A percentile compares a stretch with the other conserved stretches of the same genome.
Conservation (phyloP, 2,797 vertebrate genomes). For the Centropyge bicolor region DNA sequence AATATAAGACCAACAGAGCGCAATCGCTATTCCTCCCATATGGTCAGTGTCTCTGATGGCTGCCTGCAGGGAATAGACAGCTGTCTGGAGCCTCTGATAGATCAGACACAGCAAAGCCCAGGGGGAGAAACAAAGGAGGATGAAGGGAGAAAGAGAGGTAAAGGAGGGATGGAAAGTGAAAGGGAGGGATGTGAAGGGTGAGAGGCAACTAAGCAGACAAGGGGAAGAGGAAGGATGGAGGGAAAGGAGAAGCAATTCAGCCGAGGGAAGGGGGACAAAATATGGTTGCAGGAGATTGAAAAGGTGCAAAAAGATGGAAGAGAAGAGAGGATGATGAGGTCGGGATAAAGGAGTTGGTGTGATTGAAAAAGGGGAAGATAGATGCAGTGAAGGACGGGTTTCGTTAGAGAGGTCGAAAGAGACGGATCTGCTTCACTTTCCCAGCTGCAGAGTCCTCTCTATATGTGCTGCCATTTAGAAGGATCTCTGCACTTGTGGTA, state of each 20-base stretch:
- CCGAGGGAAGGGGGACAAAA: slow-evolving; percentile 6
- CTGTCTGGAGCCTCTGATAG: slow-evolving; percentile 72
- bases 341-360: not conserved
- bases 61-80: slow-evolving; percentile 76
- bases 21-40: slow-evolving; percentile 71
- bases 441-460: slow-evolving; percentile 32
- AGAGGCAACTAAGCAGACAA: slow-evolving; percentile 55
- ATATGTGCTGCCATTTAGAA: slow-evolving; percentile 42
- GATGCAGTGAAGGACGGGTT: slow-evolving; percentile 18
- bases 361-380: not conserved
- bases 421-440: slow-evolving; percentile 36
- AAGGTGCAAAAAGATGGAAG: not conserved
- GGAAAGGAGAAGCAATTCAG: slow-evolving; percentile 2
- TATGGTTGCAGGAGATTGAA: not conserved
- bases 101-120: slow-evolving; percentile 70
- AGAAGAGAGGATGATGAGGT: slow-evolving; percentile 13
- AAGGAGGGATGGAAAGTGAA: slow-evolving; percentile 38
- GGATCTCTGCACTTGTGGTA: slow-evolving; percentile 26
- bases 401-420: slow-evolving; percentile 15
- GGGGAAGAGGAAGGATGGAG: slow-evolving; percentile 16
- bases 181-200: slow-evolving; percentile 40
- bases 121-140: slow-evolving; percentile 39
- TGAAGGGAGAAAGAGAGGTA: slow-evolving; percentile 17
- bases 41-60: slow-evolving; percentile 68
- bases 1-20: slow-evolving; percentile 39